Percentiles rank a stretch among this genome's conserved stretches.
Conservation (phyloP, 2,797 vertebrate genomes). For the Epinephelus malabaricus region DNA sequence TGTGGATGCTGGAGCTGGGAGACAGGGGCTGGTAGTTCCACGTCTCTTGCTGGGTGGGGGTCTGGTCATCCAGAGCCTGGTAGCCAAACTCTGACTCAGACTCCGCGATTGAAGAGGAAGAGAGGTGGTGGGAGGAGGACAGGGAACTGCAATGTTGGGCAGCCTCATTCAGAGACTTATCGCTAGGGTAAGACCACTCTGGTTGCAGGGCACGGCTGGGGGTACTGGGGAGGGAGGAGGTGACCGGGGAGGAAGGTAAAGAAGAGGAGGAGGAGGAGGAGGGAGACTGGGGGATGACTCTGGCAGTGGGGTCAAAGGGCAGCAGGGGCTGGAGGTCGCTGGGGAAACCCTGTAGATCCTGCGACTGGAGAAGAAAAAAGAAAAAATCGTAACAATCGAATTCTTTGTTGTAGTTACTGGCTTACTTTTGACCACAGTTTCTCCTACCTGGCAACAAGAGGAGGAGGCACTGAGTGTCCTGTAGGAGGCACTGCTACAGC, state of each 20-base stretch:
- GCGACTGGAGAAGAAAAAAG: slow-evolving; percentile 17
- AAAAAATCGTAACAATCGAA: not conserved
- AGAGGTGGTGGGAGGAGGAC: slow-evolving; percentile 60
- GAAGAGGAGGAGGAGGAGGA: slow-evolving; percentile 71
- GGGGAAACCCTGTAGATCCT: slow-evolving; percentile 52
- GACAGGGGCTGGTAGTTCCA: slow-evolving; percentile 80
- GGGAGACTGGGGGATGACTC: slow-evolving; percentile 77
- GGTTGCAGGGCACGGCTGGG: slow-evolving; percentile 19
- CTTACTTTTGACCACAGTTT: not conserved
- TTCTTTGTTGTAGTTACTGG: slow-evolving; percentile 35
- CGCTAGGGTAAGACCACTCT: slow-evolving; percentile 68
- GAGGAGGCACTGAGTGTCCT: slow-evolving; percentile 77
- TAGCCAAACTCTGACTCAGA: slow-evolving; percentile 79
- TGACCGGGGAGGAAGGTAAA: slow-evolving; percentile 72
- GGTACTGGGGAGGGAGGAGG: slow-evolving; percentile 62
- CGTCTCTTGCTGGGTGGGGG: slow-evolving; percentile 72
- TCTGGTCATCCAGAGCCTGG: slow-evolving; percentile 31
- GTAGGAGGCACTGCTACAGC: slow-evolving; percentile 74
- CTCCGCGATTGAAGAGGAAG: slow-evolving; percentile 61
- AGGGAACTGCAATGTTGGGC: slow-evolving; percentile 72
- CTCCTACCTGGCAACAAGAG: slow-evolving; percentile 59
- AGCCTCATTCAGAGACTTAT: slow-evolving; percentile 56
- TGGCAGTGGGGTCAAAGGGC: slow-evolving; percentile 79
- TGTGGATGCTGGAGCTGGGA: slow-evolving; percentile 66
- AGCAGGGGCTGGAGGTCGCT: slow-evolving; percentile 68